Evolutionary conservation across 1,140 invertebrate species (phyloP).

Genomic region (Sesamia nonagrioides): DNA sequence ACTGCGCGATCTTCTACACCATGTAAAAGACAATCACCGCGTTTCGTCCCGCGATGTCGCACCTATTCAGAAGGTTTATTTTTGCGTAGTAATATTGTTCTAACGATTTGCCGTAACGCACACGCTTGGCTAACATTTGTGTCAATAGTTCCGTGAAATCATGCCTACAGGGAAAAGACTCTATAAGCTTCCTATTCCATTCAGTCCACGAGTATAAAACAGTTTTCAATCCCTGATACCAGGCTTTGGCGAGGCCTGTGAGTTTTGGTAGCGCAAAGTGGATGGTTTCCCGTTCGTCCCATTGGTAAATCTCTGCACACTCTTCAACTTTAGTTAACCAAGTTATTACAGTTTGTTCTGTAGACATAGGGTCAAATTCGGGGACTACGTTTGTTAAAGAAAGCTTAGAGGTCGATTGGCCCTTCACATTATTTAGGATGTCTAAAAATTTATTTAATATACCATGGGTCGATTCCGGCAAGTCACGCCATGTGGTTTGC

Average conservation of each 20-base stretch:
- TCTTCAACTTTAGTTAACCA: slow-evolving; percentile 66
- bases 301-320: slow-evolving; percentile 51
- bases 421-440: background rate
- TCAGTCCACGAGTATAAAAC: slow-evolving; percentile 68
- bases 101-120: slow-evolving; percentile 48
- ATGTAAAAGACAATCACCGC: slow-evolving; percentile 57
- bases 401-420: background rate
- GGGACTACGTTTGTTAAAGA: slow-evolving; percentile 45
- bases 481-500: too few species aligned
- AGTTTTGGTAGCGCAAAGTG: slow-evolving; percentile 64
- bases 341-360: slow-evolving; percentile 51
- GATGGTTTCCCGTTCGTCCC: slow-evolving; percentile 31
- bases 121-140: slow-evolving; percentile 59
- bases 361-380: slow-evolving; percentile 55
- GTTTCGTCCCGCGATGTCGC: slow-evolving; percentile 43
- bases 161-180: slow-evolving; percentile 61
- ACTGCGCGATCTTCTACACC: slow-evolving; percentile 51
- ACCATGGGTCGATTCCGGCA: too few species aligned
- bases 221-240: slow-evolving; percentile 65
- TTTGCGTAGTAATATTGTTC: slow-evolving; percentile 58
- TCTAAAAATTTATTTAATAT: background rate
- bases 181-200: slow-evolving; percentile 67
- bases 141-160: slow-evolving; percentile 61
- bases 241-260: slow-evolving; percentile 64
- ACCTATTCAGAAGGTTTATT: slow-evolving; percentile 57